Evolutionary conservation across 2,113 vertebrate species (phyloP), one percentile per base, ranked within the genome.

Genomic region (Lota lota): DNA sequence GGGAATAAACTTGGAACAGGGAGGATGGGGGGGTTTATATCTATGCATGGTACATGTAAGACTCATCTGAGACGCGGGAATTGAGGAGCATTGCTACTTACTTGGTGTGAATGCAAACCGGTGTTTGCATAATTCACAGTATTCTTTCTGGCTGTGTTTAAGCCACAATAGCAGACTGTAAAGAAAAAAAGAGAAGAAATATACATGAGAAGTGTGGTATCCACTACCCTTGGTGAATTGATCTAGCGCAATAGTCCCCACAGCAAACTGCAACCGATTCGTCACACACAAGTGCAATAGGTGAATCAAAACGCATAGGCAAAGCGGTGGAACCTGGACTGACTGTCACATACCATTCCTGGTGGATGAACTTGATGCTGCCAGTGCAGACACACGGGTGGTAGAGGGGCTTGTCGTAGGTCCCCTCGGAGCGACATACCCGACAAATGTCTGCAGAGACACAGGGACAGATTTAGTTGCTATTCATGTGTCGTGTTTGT

Each of bases 71-170:
- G 53, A 56, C 40, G 10, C 16, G 53, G 10, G 53, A 5, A 1
- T n/a, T 56, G 53, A 56, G 53, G 16, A 56, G 73, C 66, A 5
- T 12, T 18, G n/a, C 53, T 18, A 90, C 96, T 97, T 94, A 99
- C 97, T 98, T 94, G 97, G 97, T 84, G 96, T 98, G 88, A 99
- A 99, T 90, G 97, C 96, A 92, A 99, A 99, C 92, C 96, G 93
- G 92, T 99, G 97, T 90, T 98, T 98, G 95, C 97, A 99, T 93
- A 99, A 90, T 94, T 98, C 97, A 92, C 97, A 99, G 91, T 99
- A 99, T 91, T 99, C 97, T 91, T 99, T 99, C 83, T 96, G 93
- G 93, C 97, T 99, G 89, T 98, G 97, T 92, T 98, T 98, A 88
- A 99, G 92, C 97, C 97, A 99, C 81, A 98, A 97, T 85, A 98